Evolutionary conservation across 2,113 vertebrate species (phyloP).

Genomic region (Pyrgilauda ruficollis): DNA sequence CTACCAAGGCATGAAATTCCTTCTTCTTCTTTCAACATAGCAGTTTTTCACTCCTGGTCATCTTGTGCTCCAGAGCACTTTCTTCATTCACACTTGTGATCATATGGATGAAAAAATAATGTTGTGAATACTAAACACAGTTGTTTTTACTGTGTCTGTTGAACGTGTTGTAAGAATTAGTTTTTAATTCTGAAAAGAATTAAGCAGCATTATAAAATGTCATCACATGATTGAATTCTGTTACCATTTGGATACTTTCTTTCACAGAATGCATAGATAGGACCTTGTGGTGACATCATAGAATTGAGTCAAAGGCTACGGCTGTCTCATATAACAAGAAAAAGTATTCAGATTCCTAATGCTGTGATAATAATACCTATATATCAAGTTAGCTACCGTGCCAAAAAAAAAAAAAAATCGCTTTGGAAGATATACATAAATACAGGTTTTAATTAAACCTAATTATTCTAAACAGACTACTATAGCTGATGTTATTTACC

Average conservation of each 20-base stretch:
- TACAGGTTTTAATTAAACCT: neutral
- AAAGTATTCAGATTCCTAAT: neutral
- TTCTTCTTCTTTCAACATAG: neutral
- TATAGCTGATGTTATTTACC: neutral
- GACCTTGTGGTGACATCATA: accelerated
- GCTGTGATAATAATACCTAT: neutral
- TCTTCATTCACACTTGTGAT: neutral
- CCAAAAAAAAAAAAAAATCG: neutral
- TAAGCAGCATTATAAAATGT: neutral
- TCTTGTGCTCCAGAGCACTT: neutral
- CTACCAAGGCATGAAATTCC: neutral
- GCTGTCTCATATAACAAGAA: neutral
- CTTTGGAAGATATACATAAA: neutral
- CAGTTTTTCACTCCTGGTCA: neutral
- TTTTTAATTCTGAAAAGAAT: neutral
- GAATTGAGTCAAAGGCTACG: neutral
- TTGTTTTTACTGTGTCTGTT: neutral
- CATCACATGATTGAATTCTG: neutral
- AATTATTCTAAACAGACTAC: neutral
- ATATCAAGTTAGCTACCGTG: neutral
- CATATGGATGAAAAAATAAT: neutral
- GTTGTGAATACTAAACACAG: neutral
- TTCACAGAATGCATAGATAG: neutral
- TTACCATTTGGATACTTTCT: neutral
- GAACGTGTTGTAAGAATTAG: neutral